Base-by-base conservation (phyloP, 2,797 vertebrate genomes). In the Squalus acanthias region DNA sequence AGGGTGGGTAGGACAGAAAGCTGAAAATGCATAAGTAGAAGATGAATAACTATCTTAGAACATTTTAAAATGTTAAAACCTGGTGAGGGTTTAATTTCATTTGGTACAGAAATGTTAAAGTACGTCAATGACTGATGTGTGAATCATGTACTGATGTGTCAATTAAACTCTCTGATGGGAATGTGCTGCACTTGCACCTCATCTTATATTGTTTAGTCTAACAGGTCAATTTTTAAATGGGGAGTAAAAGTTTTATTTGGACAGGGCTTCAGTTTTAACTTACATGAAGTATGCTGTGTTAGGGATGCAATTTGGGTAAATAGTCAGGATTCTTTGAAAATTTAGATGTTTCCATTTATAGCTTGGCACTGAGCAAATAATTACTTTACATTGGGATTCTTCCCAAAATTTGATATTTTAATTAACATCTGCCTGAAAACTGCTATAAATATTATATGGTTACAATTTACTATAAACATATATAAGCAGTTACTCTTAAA, bases 341-440 rank as follows among this genome's bases (percentile, higher is more conserved):
- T 95, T 33, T 95, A 53, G 46, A 76, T 17, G 13, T 26, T 93
- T 93, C 20, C 50, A 57, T 57, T 33, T 57, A 26, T 74, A 29
- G 33, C 10, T 95, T 72, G 63, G 46, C 70, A 60, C 13, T 76
- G 53, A 72, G 46, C 50, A 94, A 94, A 46, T 93, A 91, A 39
- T n/a, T 67, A 15, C 65, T 91, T 22, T 95, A 22, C 39, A 70
- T 70, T 67, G 22, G 1, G 10, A 8, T 53, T 95, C 65, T 24
- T 92, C 33, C 29, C 60, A 67, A 92, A 65, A 74, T 53, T 72
- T 95, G 69, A 33, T 33, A 95, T 95, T 57, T 95, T 76, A 76
- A 15, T 50, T 29, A 95, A 50, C 67, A 29, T 74, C 20, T 33
- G 67, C 4, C 93, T 95, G 67, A 76, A 74, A 95, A n/a, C 46